phyloP scores from a whole-genome alignment of 1,140 invertebrate genomes.

The Papilio machaon region DNA sequence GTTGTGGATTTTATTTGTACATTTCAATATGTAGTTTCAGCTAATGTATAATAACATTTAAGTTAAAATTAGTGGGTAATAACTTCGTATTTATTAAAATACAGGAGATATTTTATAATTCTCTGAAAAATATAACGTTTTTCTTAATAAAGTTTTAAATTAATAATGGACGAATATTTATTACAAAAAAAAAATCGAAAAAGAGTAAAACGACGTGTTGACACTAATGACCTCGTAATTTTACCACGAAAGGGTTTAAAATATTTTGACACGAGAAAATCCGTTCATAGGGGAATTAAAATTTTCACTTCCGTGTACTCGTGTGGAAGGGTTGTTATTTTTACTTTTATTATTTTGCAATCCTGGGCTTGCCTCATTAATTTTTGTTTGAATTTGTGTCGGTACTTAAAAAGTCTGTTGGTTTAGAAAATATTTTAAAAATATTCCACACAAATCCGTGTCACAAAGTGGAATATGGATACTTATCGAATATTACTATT shows the following conservation, averaged over 20 bases:
- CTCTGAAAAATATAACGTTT: too few relatives aligned
- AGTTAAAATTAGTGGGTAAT: too few relatives aligned
- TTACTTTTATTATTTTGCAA: background rate
- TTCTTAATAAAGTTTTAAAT: background rate
- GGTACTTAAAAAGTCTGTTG: background rate
- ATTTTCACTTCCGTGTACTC: constrained; percentile 2
- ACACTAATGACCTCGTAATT: constrained; percentile 14
- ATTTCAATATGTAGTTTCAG: too few relatives aligned
- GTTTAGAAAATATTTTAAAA: background rate
- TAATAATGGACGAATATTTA: background rate
- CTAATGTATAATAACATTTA: too few relatives aligned
- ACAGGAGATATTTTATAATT: too few relatives aligned
- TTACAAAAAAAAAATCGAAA: background rate
- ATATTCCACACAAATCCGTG: background rate
- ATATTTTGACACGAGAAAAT: constrained; percentile 7
- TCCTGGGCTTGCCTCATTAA: constrained; percentile 8
- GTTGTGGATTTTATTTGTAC: too few relatives aligned
- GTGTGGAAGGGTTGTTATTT: constrained; percentile 5
- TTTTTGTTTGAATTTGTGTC: background rate
- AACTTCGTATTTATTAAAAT: too few relatives aligned
- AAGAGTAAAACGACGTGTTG: background rate
- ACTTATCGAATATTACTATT: too few relatives aligned
- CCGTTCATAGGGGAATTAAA: constrained; percentile 5
- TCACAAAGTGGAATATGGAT: background rate
- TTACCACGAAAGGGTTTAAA: background rate